Evolutionary conservation across 1,140 invertebrate species (phyloP).

Genomic region (Helicorthomorpha holstii): DNA sequence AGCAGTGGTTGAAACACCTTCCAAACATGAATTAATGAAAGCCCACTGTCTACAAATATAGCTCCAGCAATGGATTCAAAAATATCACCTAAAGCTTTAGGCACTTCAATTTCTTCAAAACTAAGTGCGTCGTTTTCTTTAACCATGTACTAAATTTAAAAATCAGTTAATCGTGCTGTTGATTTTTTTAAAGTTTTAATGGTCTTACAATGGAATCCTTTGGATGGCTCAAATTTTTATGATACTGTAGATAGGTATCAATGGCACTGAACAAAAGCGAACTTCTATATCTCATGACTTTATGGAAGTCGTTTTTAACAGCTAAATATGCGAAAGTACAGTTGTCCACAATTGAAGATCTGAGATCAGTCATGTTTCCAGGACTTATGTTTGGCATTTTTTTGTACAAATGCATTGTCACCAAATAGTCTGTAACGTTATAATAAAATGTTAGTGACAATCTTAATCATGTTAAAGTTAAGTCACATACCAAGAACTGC

Average conservation of each 20-base stretch:
- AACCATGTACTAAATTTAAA: constrained; percentile 30
- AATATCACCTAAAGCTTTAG: constrained; percentile 86
- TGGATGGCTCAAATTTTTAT: background rate
- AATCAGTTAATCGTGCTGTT: background rate
- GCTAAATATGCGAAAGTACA: constrained; percentile 76
- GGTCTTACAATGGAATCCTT: background rate
- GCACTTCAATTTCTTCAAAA: constrained; percentile 64
- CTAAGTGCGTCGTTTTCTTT: constrained; percentile 41
- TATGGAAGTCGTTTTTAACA: constrained; percentile 56
- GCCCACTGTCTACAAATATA: constrained; percentile 71
- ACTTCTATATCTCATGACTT: constrained; percentile 24
- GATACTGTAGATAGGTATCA: constrained; percentile 5
- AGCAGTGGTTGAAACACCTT: constrained; percentile 47
- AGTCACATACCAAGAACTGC: constrained; percentile 26
- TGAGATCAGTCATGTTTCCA: constrained; percentile 73
- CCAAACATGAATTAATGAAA: constrained; percentile 65
- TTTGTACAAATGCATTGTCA: constrained; percentile 74
- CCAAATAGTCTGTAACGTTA: constrained; percentile 54
- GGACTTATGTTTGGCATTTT: constrained; percentile 44
- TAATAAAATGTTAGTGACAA: background rate
- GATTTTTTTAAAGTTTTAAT: background rate
- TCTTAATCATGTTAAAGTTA: background rate
- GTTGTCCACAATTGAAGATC: constrained; percentile 90
- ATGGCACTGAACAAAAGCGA: constrained; percentile 20
- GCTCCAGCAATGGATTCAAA: constrained; percentile 86